Conservation (phyloP, 2,113 vertebrate species). For the Lepidothrix coronata region DNA sequence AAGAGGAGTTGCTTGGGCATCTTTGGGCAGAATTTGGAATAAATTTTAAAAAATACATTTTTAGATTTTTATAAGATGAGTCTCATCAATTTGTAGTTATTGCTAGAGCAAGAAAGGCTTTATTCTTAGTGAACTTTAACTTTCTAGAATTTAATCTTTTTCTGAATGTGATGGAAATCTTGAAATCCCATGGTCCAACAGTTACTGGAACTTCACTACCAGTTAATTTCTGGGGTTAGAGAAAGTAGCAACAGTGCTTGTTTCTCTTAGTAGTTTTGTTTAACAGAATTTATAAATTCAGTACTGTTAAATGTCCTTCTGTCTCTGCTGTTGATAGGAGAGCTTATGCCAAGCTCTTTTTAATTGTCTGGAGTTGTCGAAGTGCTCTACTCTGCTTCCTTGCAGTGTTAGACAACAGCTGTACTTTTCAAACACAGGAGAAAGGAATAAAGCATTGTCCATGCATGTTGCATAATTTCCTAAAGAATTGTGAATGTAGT, state of each 20-base stretch:
- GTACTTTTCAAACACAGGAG: neutral
- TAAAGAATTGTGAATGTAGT: neutral
- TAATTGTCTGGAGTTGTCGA: neutral
- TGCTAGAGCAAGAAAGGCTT: neutral
- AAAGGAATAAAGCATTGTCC: neutral
- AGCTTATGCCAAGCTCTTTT: neutral
- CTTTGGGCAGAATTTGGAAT: neutral
- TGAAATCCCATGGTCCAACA: neutral
- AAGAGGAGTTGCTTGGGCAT: neutral
- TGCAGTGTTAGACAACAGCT: neutral
- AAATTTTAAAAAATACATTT: neutral
- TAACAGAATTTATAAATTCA: neutral
- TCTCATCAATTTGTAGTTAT: neutral
- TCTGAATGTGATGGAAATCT: neutral
- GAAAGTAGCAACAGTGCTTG: neutral
- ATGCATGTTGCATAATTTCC: neutral
- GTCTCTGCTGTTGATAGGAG: neutral
- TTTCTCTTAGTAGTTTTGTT: neutral
- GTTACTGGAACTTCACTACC: neutral
- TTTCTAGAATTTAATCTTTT: neutral
- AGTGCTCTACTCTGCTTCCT: neutral
- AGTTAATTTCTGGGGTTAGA: neutral
- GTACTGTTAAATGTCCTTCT: neutral
- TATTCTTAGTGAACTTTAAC: neutral
- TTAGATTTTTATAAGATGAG: neutral